Percentiles rank a stretch among this genome's conserved stretches.
Conservation (phyloP, 2,888 invertebrate genomes). For the Hypena proboscidalis region DNA sequence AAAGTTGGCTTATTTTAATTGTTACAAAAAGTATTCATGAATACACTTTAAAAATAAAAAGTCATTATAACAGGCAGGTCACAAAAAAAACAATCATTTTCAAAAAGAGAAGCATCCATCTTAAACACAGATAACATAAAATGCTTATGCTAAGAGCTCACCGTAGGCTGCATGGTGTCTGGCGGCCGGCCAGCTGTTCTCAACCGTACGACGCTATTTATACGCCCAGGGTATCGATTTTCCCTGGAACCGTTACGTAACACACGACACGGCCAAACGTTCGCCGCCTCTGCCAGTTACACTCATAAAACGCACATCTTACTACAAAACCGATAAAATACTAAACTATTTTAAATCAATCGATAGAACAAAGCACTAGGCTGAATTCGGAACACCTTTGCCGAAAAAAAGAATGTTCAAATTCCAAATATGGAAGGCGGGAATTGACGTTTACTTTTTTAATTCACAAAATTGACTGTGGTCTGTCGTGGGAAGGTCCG, state of each 20-base stretch:
- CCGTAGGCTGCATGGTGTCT: conserved; percentile 77
- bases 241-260: conserved; percentile 81
- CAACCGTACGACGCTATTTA: conserved; percentile 76
- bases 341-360: conserved; percentile 24
- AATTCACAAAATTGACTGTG: conserved; percentile 57
- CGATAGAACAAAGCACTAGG: conserved; percentile 15
- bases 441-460: conserved; percentile 55
- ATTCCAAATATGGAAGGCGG: conserved; percentile 58
- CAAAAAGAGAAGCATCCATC: conserved; percentile 4
- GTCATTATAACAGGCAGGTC: too few relatives aligned
- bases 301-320: conserved; percentile 63
- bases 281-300: conserved; percentile 61
- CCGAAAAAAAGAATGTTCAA: conserved; percentile 5
- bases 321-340: conserved; percentile 40
- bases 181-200: conserved; percentile 79
- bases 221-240: conserved; percentile 82
- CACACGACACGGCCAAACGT: conserved; percentile 64
- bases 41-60: too few relatives aligned
- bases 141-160: conserved; percentile 48
- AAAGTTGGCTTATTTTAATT: too few relatives aligned
- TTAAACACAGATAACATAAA: conserved; percentile 13
- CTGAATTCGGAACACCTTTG: conserved; percentile 4
- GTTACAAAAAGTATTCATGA: too few relatives aligned
- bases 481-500: conserved; percentile 44
- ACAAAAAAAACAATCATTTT: neutral